Conservation (phyloP, 2,797 vertebrate species). For the Perodicticus potto region DNA sequence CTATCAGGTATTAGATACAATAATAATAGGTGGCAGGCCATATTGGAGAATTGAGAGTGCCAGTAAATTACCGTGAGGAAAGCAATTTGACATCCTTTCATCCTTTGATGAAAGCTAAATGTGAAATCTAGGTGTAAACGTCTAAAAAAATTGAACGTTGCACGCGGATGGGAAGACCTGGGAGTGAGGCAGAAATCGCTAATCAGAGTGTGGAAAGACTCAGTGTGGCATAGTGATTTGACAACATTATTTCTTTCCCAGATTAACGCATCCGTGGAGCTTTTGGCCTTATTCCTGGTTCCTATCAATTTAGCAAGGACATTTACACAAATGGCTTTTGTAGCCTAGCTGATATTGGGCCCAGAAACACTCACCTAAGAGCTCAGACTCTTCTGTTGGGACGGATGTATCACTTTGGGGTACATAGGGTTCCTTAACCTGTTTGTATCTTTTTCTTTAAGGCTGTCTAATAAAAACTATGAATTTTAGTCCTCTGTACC, state of each 20-base stretch:
- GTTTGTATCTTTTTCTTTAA: not conserved
- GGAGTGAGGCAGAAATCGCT: constrained; percentile 24
- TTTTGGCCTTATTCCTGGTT: constrained; percentile 55
- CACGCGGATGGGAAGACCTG: constrained; percentile 22
- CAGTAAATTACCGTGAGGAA: constrained; percentile 80
- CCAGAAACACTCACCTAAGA: not conserved
- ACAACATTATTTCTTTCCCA: constrained; percentile 63
- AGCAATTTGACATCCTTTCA: constrained; percentile 81
- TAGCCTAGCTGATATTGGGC: not conserved
- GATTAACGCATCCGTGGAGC: constrained; percentile 56
- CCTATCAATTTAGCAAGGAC: constrained; percentile 52
- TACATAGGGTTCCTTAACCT: not conserved
- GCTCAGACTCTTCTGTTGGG: not conserved
- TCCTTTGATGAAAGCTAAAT: constrained; percentile 77
- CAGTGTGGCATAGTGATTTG: not conserved
- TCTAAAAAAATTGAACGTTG: constrained; percentile 74
- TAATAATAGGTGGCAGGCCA: constrained; percentile 72
- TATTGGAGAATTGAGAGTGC: constrained; percentile 40
- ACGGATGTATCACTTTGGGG: not conserved
- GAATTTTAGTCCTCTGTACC: not conserved
- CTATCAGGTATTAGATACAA: constrained; percentile 62
- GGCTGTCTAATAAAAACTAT: not conserved
- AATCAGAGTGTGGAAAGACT: not conserved
- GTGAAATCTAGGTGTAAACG: constrained; percentile 79
- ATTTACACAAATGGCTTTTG: constrained; percentile 33